Evolutionary conservation across 1,140 invertebrate genomes (phyloP), one percentile per base, ranked within the genome.

Genomic region (Tribolium madens): DNA sequence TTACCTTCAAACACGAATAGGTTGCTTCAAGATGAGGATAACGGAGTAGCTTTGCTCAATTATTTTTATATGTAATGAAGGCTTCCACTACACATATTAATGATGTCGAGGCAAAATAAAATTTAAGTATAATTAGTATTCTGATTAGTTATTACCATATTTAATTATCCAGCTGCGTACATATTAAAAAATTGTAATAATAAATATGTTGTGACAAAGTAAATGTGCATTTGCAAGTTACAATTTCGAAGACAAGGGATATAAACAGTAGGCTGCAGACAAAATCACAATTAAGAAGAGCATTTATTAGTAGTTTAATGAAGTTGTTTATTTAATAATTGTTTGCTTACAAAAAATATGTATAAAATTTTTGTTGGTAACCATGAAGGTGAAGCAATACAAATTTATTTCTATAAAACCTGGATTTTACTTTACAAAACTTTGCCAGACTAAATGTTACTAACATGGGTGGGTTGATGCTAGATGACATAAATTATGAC

Each of bases 21-120:
- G 50, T 3, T 17, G 6, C n/a, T 57, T 26, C 17, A 15, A 57
- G 52, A 57, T 57, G 52, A 57, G 52, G 52, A 57, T 57, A 50
- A 57, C 17, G 52, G 15, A 50, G 15, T 50, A 50, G n/a, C 48
- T 50, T 3, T 50, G 12, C 21, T 26, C 48, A 50, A 7, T 50
- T 50, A 50, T 17, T 50, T 17, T 50, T 50, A 7, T 17, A 13
- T 15, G 48, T 50, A 50, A 50, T 14, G 48, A 15, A 15, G 48
- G 48, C 21, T 26, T 26, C 21, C 21, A 26, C 21, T 26, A 26
- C 21, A 26, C 12, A 50, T 57, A 57, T 57, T 57, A 57, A 57
- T 57, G n/a, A 57, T 21, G 17, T 57, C 52, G 52, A 57, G 52
- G 52, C 17, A 57, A 57, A 57, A 57, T 42, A 42, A 42, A 42